Base-by-base conservation (phyloP, 2,888 invertebrate genomes). In the Ganaspis brasiliensis region DNA sequence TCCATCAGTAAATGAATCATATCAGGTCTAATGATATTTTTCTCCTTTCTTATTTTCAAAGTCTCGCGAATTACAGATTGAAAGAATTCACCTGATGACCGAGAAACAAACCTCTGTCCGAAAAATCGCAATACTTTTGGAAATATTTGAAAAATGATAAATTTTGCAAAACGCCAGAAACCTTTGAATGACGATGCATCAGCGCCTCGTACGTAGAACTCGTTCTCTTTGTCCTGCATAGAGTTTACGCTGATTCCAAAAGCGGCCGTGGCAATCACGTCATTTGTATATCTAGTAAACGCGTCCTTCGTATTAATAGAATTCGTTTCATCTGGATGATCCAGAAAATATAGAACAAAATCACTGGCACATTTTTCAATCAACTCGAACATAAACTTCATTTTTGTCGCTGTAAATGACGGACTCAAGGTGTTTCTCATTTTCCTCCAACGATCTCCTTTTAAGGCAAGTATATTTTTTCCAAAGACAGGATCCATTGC, bases 391-490 rank as follows among this genome's bases (percentile, higher is more conserved):
- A 94, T 93, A 2, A 87, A 82, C 55, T 92, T 92, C 93, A 94
- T 93, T 87, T 94, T 94, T 72, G 93, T 93, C 6, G 93, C 90
- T 0, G 94, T 94, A 86, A 94, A 94, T 0, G 93, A 92, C 0
- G 94, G 94, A 24, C 93, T 93, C 24, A 94, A 82, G 0, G 93
- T 91, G 0, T 89, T 87, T 21, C 94, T 87, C 92, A 93, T 92
- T 6, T 92, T 91, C 0, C 92, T 91, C 93, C 93, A 93, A 85
- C 83, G 91, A 0, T 93, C 91, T 16, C 92, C 93, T 2, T 76
- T 78, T 0, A 87, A 70, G 0, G 79, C 73, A 70, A 87, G 81
- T 0, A 87, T 52, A 70, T 83, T 87, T 8, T 83, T 87, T 0
- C 78, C 84, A 14, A 88, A 80, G 0, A 88, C 21, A 0, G 83